Conservation (phyloP, 2,797 vertebrate genomes). For the Crenuchus spilurus region DNA sequence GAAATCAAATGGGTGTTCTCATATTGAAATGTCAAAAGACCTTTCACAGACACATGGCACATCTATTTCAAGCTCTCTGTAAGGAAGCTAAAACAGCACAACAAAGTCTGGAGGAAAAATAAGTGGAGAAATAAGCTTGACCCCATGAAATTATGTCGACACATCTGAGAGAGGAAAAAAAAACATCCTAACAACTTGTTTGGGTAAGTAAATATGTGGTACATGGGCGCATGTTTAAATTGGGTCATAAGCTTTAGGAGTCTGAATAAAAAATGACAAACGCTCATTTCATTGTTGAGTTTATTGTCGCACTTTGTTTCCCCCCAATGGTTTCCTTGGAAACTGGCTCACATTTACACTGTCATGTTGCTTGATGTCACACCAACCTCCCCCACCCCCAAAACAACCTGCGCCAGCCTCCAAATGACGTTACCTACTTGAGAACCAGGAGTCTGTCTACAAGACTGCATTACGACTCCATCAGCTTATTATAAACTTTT, state of each 20-base stretch:
- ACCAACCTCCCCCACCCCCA: too few relatives aligned
- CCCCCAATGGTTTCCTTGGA: slow-evolving; percentile 69
- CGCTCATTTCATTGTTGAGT: slow-evolving; percentile 56
- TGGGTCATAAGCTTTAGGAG: slow-evolving; percentile 22
- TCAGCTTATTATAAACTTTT: too few relatives aligned
- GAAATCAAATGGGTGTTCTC: slow-evolving; percentile 28
- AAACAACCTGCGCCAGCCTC: too few relatives aligned
- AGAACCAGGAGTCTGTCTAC: background rate
- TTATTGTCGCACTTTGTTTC: slow-evolving; percentile 63
- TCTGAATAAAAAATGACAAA: slow-evolving; percentile 34
- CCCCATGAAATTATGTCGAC: slow-evolving; percentile 41
- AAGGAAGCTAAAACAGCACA: slow-evolving; percentile 50
- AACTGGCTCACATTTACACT: slow-evolving; percentile 59
- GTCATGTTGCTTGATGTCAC: slow-evolving; percentile 58
- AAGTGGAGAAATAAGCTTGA: slow-evolving; percentile 37
- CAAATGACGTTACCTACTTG: too few relatives aligned
- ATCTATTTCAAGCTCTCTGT: background rate
- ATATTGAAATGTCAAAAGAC: slow-evolving; percentile 28
- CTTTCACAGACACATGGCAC: slow-evolving; percentile 19
- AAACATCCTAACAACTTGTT: slow-evolving; percentile 27
- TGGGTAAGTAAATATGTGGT: slow-evolving; percentile 15
- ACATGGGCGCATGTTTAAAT: slow-evolving; percentile 21
- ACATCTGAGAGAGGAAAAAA: slow-evolving; percentile 45
- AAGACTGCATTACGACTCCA: too few relatives aligned
- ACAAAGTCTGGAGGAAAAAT: slow-evolving; percentile 5